Evolutionary conservation across 35 echinoderm and acorn worm species (phyloP), one percentile per base, ranked within the genome.

Genomic region (Eucidaris tribuloides): DNA sequence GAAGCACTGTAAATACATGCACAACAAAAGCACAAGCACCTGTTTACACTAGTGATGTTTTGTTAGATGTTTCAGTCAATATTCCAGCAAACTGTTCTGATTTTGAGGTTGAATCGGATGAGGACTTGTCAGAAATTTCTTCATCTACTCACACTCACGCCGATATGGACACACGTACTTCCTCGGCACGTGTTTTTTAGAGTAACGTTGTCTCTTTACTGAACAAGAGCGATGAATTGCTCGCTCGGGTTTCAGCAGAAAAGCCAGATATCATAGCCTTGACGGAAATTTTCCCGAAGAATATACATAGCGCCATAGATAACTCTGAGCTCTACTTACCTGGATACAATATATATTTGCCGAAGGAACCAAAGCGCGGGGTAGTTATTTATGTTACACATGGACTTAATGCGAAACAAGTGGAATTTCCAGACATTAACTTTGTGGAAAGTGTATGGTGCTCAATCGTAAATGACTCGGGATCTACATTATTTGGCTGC

Each of bases 401-500:
- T 59, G 56, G 56, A 59, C 56, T 59, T 18, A 59, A 59, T 59
- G 4, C 19, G 2, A 59, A 59, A 59, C 56, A 59, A 59, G 56
- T 59, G 20, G 4, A n/a, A 59, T 59, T 59, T 15, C 15, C 56
- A 5, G 56, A 59, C 15, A n/a, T 59, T 59, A 59, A 59, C 56
- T 59, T 59, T 59, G 19, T 15, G 29, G 19, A 5, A 27, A 59
- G 56, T n/a, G 56, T 59, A 59, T 59, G 56, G 19, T 59, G 56
- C 56, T 59, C 56, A 15, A 59, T 59, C 29, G 56, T 59, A n/a
- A 59, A 59, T 59, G 56, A 59, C 56, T n/a, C 3, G 4, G 56
- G 56, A 59, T n/a, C 56, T 59, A 59, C 56, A 59, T 59, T 59
- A 59, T 59, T 59, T 15, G n/a, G 56, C 56, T 59, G 56, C 29